phyloP scores from a whole-genome alignment of 2,888 invertebrate genomes.

The Lottia gigantea region DNA sequence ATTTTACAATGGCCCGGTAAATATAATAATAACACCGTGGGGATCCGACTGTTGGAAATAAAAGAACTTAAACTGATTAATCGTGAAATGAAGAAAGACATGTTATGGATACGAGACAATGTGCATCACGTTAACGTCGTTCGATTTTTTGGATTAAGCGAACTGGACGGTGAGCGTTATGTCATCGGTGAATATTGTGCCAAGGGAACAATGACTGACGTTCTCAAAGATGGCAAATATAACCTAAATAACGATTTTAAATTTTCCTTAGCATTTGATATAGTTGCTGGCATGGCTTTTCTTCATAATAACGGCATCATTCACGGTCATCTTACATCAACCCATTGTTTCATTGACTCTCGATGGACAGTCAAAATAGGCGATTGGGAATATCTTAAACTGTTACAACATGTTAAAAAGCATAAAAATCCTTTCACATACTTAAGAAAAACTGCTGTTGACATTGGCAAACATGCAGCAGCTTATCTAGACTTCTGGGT shows the following conservation, averaged over 20 bases:
- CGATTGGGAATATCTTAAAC: constrained; percentile 55
- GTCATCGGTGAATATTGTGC: constrained; percentile 52
- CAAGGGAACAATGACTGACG: constrained; percentile 54
- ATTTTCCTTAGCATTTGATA: constrained; percentile 53
- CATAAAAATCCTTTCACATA: constrained; percentile 31
- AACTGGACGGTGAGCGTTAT: constrained; percentile 39
- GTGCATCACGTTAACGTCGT: constrained; percentile 54
- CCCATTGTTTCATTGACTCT: constrained; percentile 56
- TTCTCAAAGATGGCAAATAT: constrained; percentile 55
- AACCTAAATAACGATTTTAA: constrained; percentile 54
- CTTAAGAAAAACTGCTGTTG: constrained; percentile 23
- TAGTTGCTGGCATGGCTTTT: constrained; percentile 54
- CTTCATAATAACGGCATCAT: constrained; percentile 56
- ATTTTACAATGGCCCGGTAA: constrained; percentile 57
- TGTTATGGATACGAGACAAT: constrained; percentile 52
- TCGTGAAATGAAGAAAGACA: constrained; percentile 34
- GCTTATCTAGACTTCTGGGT: constrained; percentile 48
- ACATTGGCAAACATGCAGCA: constrained; percentile 21
- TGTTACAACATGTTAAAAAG: constrained; percentile 29
- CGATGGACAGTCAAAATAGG: constrained; percentile 61
- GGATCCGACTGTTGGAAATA: constrained; percentile 42
- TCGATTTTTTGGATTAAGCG: constrained; percentile 57
- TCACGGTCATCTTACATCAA: constrained; percentile 57
- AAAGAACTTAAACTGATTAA: constrained; percentile 28
- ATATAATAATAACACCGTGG: constrained; percentile 43